Evolutionary conservation across 1,140 invertebrate species (phyloP).

Genomic region (Aricia agestis): DNA sequence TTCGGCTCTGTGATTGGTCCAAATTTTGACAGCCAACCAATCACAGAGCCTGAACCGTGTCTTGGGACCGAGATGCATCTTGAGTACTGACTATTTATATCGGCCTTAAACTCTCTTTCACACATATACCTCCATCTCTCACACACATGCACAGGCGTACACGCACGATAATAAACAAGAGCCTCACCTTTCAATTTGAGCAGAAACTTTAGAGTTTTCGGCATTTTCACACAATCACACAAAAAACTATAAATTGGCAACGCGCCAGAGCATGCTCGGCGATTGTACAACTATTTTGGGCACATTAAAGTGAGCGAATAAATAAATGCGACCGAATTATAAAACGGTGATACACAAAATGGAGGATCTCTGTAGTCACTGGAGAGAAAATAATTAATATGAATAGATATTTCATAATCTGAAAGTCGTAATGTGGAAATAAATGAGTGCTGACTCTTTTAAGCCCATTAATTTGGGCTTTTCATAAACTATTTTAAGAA

Average conservation of each 20-base stretch:
- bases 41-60: too few species aligned
- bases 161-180: background rate
- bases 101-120: too few species aligned
- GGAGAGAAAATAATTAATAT: background rate
- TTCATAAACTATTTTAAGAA: background rate
- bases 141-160: background rate
- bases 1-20: too few species aligned
- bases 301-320: background rate
- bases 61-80: too few species aligned
- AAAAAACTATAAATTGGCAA: background rate
- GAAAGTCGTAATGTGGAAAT: background rate
- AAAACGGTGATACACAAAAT: background rate
- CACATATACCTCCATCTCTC: background rate
- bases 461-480: background rate
- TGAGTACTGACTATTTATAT: too few species aligned
- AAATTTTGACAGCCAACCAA: too few species aligned
- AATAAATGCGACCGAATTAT: background rate
- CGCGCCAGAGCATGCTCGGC: background rate
- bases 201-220: background rate
- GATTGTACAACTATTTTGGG: background rate
- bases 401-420: background rate
- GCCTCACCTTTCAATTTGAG: constrained; percentile 8
- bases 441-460: background rate
- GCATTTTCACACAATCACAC: constrained; percentile 3
- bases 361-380: background rate